Percentiles rank a stretch among this genome's conserved stretches.
phyloP scores from a whole-genome alignment of 2,113 vertebrate species.

The Maccullochella peelii region DNA sequence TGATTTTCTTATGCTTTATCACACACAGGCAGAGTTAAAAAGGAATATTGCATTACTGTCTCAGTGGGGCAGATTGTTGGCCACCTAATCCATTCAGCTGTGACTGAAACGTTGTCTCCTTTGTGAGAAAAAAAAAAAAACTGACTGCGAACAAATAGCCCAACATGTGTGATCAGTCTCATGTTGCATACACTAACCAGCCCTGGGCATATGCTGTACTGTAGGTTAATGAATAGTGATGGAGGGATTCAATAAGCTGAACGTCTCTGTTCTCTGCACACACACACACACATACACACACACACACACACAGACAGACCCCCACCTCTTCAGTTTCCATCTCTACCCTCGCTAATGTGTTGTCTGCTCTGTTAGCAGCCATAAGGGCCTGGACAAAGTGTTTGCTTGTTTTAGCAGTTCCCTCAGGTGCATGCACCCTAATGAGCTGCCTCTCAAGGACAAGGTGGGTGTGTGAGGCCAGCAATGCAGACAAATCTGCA shows the following conservation, averaged over 20 bases:
- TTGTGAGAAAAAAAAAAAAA: slow-evolving; percentile 2
- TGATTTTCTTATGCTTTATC: no score
- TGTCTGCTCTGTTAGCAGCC: slow-evolving; percentile 57
- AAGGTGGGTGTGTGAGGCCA: slow-evolving; percentile 44
- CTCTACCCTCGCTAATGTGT: slow-evolving; percentile 69
- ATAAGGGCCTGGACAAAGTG: slow-evolving; percentile 70
- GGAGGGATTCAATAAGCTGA: slow-evolving; percentile 55
- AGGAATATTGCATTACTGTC: slow-evolving; percentile 41
- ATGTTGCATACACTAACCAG: slow-evolving; percentile 54
- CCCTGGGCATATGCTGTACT: slow-evolving; percentile 43
- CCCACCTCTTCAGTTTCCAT: slow-evolving; percentile 64
- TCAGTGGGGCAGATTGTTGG: slow-evolving; percentile 21
- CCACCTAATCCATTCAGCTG: slow-evolving; percentile 42
- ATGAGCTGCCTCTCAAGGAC: slow-evolving; percentile 80
- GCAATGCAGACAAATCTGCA: slow-evolving; percentile 27
- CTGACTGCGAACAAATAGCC: slow-evolving; percentile 40
- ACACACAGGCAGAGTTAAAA: slow-evolving; percentile 24
- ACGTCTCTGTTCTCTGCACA: slow-evolving; percentile 9
- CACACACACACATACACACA: slow-evolving; percentile 26
- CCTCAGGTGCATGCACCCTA: slow-evolving; percentile 63
- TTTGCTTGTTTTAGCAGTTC: slow-evolving; percentile 75
- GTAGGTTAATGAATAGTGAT: slow-evolving; percentile 73
- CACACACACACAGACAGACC: slow-evolving; percentile 31
- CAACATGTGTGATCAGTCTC: slow-evolving; percentile 64
- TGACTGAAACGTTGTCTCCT: slow-evolving; percentile 24